Conservation (phyloP, 2,113 vertebrate genomes). For the Engraulis encrasicolus region DNA sequence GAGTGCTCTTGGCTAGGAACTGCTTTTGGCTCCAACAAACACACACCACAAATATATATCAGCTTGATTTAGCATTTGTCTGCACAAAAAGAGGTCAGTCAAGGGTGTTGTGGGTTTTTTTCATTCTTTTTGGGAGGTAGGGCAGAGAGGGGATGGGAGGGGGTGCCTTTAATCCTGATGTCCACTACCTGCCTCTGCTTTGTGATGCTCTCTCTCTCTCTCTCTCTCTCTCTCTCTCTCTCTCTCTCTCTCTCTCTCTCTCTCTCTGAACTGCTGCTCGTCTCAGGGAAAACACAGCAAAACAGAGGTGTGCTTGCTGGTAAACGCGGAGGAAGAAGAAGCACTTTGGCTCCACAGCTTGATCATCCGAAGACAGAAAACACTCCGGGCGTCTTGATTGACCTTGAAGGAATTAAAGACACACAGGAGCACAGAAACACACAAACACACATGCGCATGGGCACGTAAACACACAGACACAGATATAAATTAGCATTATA, state of each 20-base stretch:
- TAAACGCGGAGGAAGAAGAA: too few relatives aligned
- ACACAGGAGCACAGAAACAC: neutral
- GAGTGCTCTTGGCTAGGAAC: neutral
- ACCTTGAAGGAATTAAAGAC: conserved; percentile 37
- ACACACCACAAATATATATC: neutral
- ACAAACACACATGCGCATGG: neutral
- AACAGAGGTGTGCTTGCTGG: conserved; percentile 4
- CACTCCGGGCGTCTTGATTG: conserved; percentile 21
- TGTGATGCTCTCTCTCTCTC: too few relatives aligned
- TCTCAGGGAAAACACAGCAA: neutral
- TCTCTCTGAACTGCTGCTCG: neutral
- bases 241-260: too few relatives aligned
- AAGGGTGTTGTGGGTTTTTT: conserved; percentile 3
- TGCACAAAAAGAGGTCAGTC: neutral
- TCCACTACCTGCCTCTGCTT: conserved; percentile 16
- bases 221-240: too few relatives aligned
- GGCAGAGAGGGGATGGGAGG: too few relatives aligned
- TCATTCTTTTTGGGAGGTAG: too few relatives aligned
- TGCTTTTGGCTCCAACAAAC: conserved; percentile 5
- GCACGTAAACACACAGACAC: too few relatives aligned
- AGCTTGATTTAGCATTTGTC: neutral
- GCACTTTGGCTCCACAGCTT: neutral
- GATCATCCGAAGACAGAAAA: conserved; percentile 17
- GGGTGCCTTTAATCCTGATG: neutral
- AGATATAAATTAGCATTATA: conserved; percentile 38